Evolutionary conservation across 1,140 invertebrate genomes (phyloP), one percentile per base, ranked within the genome.

Genomic region (Cheumatopsyche charites): DNA sequence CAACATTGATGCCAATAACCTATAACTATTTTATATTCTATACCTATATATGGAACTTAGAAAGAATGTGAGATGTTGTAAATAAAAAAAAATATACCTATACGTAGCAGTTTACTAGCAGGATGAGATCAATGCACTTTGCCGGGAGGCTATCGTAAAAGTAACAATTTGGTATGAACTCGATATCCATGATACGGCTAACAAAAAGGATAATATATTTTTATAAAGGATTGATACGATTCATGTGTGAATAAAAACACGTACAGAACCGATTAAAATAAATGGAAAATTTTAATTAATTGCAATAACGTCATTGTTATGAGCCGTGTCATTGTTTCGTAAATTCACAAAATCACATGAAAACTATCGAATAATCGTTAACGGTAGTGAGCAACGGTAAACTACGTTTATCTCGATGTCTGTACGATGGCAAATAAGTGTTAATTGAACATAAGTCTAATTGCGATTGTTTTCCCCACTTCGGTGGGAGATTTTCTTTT

Each of bases 141-240:
- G 55, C 55, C 55, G 55, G 55, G 55, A 58, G 55, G 55, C 55
- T 58, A 58, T 58, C 55, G 23, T 58, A 58, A 58, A 58, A 58
- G 55, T 58, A 58, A 58, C 55, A 12, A 58, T 26, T 58, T n/a
- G 21, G 23, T 58, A 19, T 58, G 55, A 58, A 58, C 55, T 23
- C 55, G 21, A 58, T 58, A 58, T 58, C 55, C 55, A 26, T 58
- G 23, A 19, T 36, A 36, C 29, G 29, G 29, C 29, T 36, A 4
- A 9, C 3, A 4, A 36, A 36, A 3, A 36, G 29, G 9, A 36
- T 9, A 36, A 36, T 47, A n/a, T 12, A 3, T 47, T 47, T 47
- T 47, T n/a, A 47, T 47, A 47, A n/a, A 47, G 4, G 13, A 47
- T 3, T 47, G 2, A 47, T 36, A 36, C 3, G 9, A 4, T 36